Base-by-base conservation (phyloP, 1,140 invertebrate genomes). In the Scaptodrosophila lebanonensis region DNA sequence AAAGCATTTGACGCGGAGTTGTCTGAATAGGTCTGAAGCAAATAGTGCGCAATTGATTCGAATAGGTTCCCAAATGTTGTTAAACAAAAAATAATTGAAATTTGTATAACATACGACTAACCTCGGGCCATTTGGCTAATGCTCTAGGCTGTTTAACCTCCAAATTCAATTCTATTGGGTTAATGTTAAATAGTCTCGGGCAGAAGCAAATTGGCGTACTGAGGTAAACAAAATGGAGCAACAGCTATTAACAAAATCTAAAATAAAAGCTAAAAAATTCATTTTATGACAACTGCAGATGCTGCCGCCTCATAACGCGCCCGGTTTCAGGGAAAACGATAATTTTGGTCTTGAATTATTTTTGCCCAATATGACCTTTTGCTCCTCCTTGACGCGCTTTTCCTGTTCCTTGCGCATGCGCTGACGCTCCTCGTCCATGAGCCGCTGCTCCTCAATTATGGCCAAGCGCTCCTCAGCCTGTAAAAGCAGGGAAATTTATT, bases 281-380 rank as follows among this genome's bases (percentile, higher is more conserved):
- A 32, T 29, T 39, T 18, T 7, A 16, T 16, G 53, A 27, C 32
- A 39, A n/a, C n/a, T 36, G 25, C 33, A 13, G 8, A 39, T 35
- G 7, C 2, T 15, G 32, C 16, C 33, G 32, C 20, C 65, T 91
- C 89, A 92, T 89, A 91, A 92, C 79, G 92, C 89, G 16, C 82
- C 77, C 66, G 93, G 92, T 87, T 95, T 96, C 64, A 98, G 88
- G 59, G 93, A 92, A 89, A 98, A 98, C 65, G 96, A 98, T 62
- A 98, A 89, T 89, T 97, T 97, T 45, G 97, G 97, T 87, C 97
- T 91, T 54, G 96, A 97, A 89, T 98, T 98, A 88, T 97, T 97
- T 91, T 98, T 98, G 71, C 97, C 97, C 68, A 98, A 90, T 70
- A 98, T 98, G 87, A 96, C 95, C 88, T 97, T 97, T 88, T 98